Percentiles rank a stretch among this genome's conserved stretches.
phyloP scores from a whole-genome alignment of 2,797 vertebrate genomes.

The Octomys mimax region DNA sequence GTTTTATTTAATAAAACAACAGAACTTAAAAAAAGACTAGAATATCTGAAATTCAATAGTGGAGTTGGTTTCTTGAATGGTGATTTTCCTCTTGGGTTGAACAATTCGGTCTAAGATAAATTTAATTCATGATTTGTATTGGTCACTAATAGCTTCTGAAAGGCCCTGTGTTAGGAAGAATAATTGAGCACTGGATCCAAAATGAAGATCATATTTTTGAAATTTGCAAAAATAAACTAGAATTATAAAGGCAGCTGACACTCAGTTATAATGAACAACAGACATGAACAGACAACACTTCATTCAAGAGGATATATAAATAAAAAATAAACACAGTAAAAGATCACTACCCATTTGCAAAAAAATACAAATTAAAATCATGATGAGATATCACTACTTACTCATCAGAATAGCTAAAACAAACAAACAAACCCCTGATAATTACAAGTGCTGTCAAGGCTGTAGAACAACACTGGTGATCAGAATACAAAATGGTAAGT shows the following conservation, averaged over 20 bases:
- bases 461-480: not conserved
- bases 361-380: constrained; percentile 17
- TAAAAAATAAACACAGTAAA: constrained; percentile 28
- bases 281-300: not conserved
- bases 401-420: not conserved
- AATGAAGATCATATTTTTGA: not conserved
- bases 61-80: not conserved
- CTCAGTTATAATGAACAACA: not conserved
- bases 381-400: not conserved
- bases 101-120: constrained; percentile 42
- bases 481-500: not conserved
- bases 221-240: constrained; percentile 36
- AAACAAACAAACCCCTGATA: not conserved
- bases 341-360: constrained; percentile 26
- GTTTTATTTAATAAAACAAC: constrained; percentile 37
- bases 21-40: constrained; percentile 12
- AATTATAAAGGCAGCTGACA: not conserved
- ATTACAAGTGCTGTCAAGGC: constrained; percentile 49
- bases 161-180: not conserved
- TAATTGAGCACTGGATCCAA: not conserved
- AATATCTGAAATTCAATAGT: constrained; percentile 42
- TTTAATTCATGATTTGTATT: constrained; percentile 8
- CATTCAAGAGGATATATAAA: not conserved
- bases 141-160: not conserved
- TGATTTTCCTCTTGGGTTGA: constrained; percentile 16